Conservation (phyloP, 2,113 vertebrate genomes). For the Lanius ludovicianus region DNA sequence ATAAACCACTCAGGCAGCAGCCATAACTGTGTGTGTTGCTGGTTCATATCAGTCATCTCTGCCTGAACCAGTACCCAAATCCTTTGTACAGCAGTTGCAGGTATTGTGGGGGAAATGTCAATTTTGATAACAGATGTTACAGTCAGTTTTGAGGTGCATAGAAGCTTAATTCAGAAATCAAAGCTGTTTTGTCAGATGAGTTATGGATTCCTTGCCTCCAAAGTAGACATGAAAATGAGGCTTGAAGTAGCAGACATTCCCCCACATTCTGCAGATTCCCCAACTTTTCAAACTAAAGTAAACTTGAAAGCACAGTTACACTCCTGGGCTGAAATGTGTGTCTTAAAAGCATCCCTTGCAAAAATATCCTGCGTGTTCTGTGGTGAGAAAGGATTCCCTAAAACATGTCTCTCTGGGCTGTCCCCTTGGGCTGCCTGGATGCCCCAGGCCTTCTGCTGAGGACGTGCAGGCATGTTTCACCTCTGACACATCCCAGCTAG, state of each 20-base stretch:
- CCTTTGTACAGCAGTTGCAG: fast-evolving
- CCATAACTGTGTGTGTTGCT: not conserved
- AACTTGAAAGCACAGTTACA: not conserved
- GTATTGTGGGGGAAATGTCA: not conserved
- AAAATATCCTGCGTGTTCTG: fast-evolving
- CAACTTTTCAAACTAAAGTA: not conserved
- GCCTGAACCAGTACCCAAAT: not conserved
- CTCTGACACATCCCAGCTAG: fast-evolving
- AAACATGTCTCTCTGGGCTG: fast-evolving
- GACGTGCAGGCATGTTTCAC: fast-evolving
- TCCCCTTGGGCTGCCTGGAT: not conserved
- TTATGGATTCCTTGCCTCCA: not conserved
- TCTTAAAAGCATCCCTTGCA: not conserved
- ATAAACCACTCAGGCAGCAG: not conserved
- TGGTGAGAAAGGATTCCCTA: not conserved
- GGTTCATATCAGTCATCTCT: not conserved
- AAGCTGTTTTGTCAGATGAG: not conserved
- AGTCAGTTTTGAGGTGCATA: not conserved
- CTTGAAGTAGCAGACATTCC: not conserved
- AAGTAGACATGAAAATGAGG: not conserved
- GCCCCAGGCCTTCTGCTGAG: not conserved
- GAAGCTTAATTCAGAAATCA: not conserved
- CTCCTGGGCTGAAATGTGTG: not conserved
- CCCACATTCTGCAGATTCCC: not conserved
- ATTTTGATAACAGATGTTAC: not conserved